phyloP scores from a whole-genome alignment of 2,113 vertebrate species.

The Tiliqua scincoides region DNA sequence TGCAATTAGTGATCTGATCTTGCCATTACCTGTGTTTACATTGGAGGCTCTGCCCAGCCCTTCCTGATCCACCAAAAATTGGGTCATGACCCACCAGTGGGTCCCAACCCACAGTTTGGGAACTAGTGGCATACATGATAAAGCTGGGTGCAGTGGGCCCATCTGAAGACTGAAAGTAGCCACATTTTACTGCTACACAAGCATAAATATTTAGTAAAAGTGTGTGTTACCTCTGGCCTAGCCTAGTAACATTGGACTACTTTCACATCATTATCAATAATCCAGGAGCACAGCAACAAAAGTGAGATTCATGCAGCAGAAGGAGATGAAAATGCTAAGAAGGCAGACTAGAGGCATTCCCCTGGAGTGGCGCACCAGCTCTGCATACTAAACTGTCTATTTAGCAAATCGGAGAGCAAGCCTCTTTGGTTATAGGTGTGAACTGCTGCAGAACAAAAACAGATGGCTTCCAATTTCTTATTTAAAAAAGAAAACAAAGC shows the following conservation, averaged over 20 bases:
- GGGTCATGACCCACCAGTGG: too few relatives aligned
- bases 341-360: slow-evolving; percentile 57
- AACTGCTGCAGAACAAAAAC: slow-evolving; percentile 37
- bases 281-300: background rate
- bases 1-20: too few relatives aligned
- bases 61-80: too few relatives aligned
- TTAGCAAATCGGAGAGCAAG: slow-evolving; percentile 11
- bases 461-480: background rate
- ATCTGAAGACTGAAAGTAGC: too few relatives aligned
- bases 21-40: too few relatives aligned
- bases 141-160: too few relatives aligned
- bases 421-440: background rate
- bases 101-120: too few relatives aligned
- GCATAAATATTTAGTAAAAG: background rate
- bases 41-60: too few relatives aligned
- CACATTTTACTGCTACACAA: background rate
- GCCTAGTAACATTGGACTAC: background rate
- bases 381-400: slow-evolving; percentile 56
- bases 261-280: background rate
- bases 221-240: background rate
- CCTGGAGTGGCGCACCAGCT: slow-evolving; percentile 56
- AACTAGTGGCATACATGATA: background rate
- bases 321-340: slow-evolving; percentile 49
- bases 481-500: background rate
- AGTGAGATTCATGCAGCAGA: background rate